A percentile compares a stretch with the other conserved stretches of the same genome.
These are phyloP conservation scores for Mesodorylaimus sp. DNA, from an alignment of 2,888 invertebrate species.

Conservation along the genomic window DNA sequence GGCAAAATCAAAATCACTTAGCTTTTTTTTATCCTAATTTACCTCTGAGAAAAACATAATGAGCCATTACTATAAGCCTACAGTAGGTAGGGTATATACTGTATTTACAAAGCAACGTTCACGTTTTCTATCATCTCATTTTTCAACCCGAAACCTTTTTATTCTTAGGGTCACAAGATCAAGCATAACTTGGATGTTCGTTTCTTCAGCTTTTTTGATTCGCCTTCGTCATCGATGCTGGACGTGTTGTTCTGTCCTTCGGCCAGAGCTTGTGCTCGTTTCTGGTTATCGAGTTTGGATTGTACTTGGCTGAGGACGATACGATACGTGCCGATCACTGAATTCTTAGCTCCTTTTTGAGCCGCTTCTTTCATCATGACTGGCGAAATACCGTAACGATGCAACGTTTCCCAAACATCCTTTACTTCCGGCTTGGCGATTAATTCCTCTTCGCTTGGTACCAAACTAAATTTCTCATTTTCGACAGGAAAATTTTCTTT, in stretches of 20 bases:
- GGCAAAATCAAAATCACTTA: no score
- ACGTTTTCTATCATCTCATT: no score
- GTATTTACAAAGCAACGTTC: no score
- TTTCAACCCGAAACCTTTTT: no score
- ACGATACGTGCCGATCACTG: conserved; percentile 50
- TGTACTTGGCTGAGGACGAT: conserved; percentile 40
- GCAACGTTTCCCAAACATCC: not conserved
- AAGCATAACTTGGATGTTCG: not conserved
- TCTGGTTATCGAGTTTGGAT: conserved; percentile 17
- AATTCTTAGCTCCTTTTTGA: conserved; percentile 44
- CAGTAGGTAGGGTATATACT: no score
- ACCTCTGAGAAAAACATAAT: no score
- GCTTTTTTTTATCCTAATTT: no score
- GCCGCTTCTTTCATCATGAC: conserved; percentile 42
- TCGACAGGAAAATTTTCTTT: conserved; percentile 1
- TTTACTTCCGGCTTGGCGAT: not conserved
- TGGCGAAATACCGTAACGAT: conserved; percentile 40
- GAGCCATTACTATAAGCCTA: no score
- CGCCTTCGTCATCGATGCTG: not conserved
- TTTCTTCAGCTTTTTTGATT: not conserved
- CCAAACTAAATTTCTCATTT: not conserved
- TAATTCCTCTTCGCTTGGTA: conserved; percentile 5
- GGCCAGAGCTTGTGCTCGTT: conserved; percentile 13
- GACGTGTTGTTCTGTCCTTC: conserved; percentile 1
- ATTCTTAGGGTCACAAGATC: not conserved